Evolutionary conservation across 2,888 invertebrate genomes (phyloP).

Genomic region (Enchytraeus crypticus): DNA sequence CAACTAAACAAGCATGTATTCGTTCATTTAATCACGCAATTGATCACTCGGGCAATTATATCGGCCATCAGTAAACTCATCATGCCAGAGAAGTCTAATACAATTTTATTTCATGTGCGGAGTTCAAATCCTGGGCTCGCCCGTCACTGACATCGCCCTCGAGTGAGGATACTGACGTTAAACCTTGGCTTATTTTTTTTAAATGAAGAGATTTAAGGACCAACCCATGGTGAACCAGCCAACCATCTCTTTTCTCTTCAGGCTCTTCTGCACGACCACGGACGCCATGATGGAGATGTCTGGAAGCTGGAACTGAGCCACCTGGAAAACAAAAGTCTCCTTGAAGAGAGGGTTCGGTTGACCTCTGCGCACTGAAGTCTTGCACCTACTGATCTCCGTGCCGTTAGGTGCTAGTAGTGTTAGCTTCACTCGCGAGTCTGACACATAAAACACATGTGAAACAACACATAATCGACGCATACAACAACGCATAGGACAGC

Average conservation of each 20-base stretch:
- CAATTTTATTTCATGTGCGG: no score
- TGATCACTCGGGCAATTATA: no score
- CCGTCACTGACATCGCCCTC: no score
- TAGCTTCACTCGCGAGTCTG: conserved; percentile 85
- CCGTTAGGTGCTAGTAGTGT: conserved; percentile 83
- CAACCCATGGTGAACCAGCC: conserved; percentile 87
- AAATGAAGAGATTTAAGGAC: no score
- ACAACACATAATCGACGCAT: neutral
- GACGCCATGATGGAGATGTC: conserved; percentile 90
- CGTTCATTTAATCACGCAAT: no score
- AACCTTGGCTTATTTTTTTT: no score
- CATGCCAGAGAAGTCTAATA: no score
- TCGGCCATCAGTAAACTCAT: no score
- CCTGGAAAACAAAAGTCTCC: conserved; percentile 92
- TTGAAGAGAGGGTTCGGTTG: conserved; percentile 92
- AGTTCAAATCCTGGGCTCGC: no score
- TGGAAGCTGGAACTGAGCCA: conserved; percentile 84
- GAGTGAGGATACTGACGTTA: no score
- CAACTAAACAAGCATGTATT: no score
- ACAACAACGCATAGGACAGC: no score
- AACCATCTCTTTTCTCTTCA: conserved; percentile 90
- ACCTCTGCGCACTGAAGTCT: conserved; percentile 80
- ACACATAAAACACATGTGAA: conserved; percentile 9
- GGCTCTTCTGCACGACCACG: conserved; percentile 80
- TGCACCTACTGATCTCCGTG: conserved; percentile 83